Conservation (phyloP, 2,797 vertebrate genomes). For the Neostethus bicornis region DNA sequence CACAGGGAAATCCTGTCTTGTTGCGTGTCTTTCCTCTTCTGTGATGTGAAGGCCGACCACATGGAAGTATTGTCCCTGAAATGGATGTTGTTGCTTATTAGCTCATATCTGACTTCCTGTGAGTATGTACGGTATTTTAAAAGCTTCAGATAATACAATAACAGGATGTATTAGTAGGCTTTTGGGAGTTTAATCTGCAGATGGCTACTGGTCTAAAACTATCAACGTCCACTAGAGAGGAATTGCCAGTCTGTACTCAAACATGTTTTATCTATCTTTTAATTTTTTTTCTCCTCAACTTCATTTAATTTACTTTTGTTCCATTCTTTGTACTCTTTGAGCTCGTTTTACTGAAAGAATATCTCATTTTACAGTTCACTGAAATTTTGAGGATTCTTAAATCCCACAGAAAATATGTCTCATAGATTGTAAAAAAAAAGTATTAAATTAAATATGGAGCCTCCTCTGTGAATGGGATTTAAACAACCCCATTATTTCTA, state of each 20-base stretch:
- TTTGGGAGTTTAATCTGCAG: slow-evolving; percentile 50
- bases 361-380: slow-evolving; percentile 71
- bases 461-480: slow-evolving; percentile 72
- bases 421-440: slow-evolving; percentile 72
- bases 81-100: slow-evolving; percentile 56
- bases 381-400: slow-evolving; percentile 62
- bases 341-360: slow-evolving; percentile 73
- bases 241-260: slow-evolving; percentile 55
- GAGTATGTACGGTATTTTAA: slow-evolving; percentile 14
- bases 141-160: slow-evolving; percentile 35
- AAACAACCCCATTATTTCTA: slow-evolving; percentile 66
- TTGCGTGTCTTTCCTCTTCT: slow-evolving; percentile 38
- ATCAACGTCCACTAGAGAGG: slow-evolving; percentile 44
- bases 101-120: slow-evolving; percentile 40
- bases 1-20: slow-evolving; percentile 57
- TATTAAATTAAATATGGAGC: slow-evolving; percentile 73
- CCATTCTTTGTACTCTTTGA: slow-evolving; percentile 49
- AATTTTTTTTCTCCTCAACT: slow-evolving; percentile 21
- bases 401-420: slow-evolving; percentile 59
- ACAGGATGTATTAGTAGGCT: slow-evolving; percentile 25
- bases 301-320: too few relatives aligned
- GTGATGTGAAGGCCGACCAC: slow-evolving; percentile 24
- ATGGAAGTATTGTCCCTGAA: slow-evolving; percentile 27
- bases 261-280: slow-evolving; percentile 38
- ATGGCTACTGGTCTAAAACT: slow-evolving; percentile 60